Evolutionary conservation across 2,888 invertebrate genomes (phyloP), one percentile per base, ranked within the genome.

Genomic region (Limulus polyphemus): DNA sequence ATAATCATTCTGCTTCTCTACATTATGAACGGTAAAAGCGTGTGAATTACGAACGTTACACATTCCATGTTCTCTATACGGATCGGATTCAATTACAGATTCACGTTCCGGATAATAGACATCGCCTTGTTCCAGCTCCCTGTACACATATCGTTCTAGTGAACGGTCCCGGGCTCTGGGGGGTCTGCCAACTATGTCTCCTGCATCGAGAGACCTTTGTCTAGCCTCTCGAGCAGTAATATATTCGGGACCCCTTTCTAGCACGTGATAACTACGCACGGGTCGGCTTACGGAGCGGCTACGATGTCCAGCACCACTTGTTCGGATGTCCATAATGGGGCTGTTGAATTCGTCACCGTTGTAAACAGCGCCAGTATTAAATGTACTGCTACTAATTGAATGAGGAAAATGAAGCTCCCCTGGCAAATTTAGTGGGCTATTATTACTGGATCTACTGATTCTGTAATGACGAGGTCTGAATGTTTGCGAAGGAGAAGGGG

Each of bases 161-260:
- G 84, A 84, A 58, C 83, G 77, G 69, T 83, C 82, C 73, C 84
- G 78, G n/a, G 70, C 67, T 14, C 70, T 62, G 57, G 68, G 67
- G 60, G 67, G 68, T 14, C 69, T 64, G 16, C 55, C 48, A 55
- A 60, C 58, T 58, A 63, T 64, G 49, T 68, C 70, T 13, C 62
- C 58, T 11, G 83, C 79, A 74, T 84, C 84, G 65, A 84, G 77
- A 62, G 83, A 83, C 64, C 84, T 80, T 73, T 84, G 83, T 74
- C 87, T 76, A 77, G 87, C 81, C 50, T 64, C 63, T 10, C 90
- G 80, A 69, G 87, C 87, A 67, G 90, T 90, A 71, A 90, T 84
- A 79, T 91, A 91, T 78, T 90, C 88, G 49, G 65, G 68, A 52
- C 83, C 82, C 65, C 84, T 78, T 76, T 84, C 84, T 72, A 88